Conservation (phyloP, 2,888 invertebrate species). For the Stenodema calcarata region DNA sequence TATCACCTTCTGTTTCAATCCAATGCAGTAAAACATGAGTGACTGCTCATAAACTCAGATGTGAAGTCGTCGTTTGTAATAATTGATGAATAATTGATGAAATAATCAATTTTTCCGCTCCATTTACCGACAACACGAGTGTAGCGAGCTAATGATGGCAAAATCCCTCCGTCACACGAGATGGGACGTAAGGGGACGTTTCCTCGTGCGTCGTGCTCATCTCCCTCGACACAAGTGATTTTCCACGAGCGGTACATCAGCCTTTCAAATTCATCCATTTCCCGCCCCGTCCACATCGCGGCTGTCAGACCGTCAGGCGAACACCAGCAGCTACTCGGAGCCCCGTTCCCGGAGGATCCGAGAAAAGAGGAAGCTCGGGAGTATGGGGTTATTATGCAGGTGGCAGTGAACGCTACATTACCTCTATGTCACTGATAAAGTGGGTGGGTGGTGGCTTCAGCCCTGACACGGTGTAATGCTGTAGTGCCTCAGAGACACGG, state of each 20-base stretch:
- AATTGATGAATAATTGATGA: no score
- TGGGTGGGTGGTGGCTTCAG: background rate
- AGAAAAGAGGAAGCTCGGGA: background rate
- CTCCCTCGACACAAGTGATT: background rate
- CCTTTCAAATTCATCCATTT: conserved; percentile 31
- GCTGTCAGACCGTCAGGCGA: background rate
- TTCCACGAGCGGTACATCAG: conserved; percentile 3
- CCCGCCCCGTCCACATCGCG: background rate
- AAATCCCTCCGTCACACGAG: background rate
- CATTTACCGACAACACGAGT: background rate
- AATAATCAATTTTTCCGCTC: background rate
- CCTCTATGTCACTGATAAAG: conserved; percentile 5
- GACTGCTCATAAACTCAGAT: no score
- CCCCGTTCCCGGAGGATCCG: background rate
- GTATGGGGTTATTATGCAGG: conserved; percentile 11
- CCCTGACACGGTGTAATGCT: background rate
- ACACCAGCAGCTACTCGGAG: background rate
- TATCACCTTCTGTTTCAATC: no score
- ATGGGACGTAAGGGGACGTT: background rate
- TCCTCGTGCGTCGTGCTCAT: background rate
- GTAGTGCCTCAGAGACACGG: background rate
- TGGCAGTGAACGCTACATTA: conserved; percentile 3
- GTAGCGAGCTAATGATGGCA: background rate
- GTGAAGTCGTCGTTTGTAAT: no score
- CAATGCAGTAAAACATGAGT: no score